These are phyloP conservation scores for Papilio machaon DNA, from an alignment of 1,140 invertebrate genomes.

Conservation along the genomic window DNA sequence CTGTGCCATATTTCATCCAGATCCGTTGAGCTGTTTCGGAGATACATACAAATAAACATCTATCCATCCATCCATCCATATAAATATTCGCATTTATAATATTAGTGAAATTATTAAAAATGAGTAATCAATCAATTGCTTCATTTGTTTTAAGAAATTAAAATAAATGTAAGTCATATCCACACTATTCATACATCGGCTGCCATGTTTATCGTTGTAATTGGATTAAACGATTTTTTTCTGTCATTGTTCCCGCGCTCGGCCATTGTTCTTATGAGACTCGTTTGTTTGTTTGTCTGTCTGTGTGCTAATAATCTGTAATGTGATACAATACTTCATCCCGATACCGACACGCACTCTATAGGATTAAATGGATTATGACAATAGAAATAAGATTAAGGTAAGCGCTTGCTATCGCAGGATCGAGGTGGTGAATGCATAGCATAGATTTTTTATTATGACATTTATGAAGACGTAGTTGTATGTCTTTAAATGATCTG, in stretches of 20 bases:
- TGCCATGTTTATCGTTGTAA: slow-evolving; percentile 71
- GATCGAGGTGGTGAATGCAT: slow-evolving; percentile 1
- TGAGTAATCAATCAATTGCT: no score
- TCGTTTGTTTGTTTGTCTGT: slow-evolving; percentile 61
- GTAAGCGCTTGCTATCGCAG: slow-evolving; percentile 35
- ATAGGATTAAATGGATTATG: slow-evolving; percentile 43
- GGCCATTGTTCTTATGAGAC: slow-evolving; percentile 65
- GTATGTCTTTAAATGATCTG: background rate
- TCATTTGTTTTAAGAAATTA: background rate
- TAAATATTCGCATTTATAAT: no score
- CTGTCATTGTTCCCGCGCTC: slow-evolving; percentile 70
- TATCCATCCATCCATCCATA: no score
- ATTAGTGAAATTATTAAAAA: no score
- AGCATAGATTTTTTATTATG: background rate
- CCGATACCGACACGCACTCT: slow-evolving; percentile 55
- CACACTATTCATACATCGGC: slow-evolving; percentile 45
- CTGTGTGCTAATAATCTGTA: slow-evolving; percentile 74
- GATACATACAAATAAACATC: no score
- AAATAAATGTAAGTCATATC: slow-evolving; percentile 46
- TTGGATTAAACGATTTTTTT: slow-evolving; percentile 79
- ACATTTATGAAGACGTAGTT: background rate
- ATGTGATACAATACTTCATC: slow-evolving; percentile 75
- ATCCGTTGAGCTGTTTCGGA: no score
- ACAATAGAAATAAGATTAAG: slow-evolving; percentile 47
- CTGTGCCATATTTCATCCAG: no score